These are phyloP conservation scores for Harmothoe impar DNA, from an alignment of 2,888 invertebrate species.

Conservation along the genomic window DNA sequence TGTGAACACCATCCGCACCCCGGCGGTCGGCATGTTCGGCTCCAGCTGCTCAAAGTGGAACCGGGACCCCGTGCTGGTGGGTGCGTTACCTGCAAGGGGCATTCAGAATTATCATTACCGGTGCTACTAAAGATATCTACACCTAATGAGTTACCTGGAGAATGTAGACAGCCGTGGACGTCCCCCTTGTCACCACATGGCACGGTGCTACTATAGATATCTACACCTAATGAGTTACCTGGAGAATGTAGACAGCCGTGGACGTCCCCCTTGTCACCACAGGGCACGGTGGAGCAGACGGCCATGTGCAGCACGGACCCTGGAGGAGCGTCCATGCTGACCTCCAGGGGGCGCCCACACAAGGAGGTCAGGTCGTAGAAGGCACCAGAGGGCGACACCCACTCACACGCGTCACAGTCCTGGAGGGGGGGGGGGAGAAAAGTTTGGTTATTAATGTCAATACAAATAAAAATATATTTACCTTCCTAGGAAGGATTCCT, in stretches of 20 bases:
- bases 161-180: slow-evolving; percentile 36
- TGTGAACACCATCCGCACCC: slow-evolving; percentile 24
- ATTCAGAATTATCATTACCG: too few species aligned
- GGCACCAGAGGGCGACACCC: slow-evolving; percentile 34
- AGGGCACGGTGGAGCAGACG: slow-evolving; percentile 46
- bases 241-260: slow-evolving; percentile 55
- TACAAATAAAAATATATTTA: background rate
- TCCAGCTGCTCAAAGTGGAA: slow-evolving; percentile 55
- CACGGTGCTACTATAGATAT: too few species aligned
- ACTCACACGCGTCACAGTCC: slow-evolving; percentile 62
- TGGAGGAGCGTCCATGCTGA: slow-evolving; percentile 39
- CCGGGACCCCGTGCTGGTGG: slow-evolving; percentile 51
- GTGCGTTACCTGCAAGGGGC: slow-evolving; percentile 33
- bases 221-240: too few species aligned
- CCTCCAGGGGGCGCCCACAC: slow-evolving; percentile 16
- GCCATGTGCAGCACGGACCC: slow-evolving; percentile 46
- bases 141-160: too few species aligned
- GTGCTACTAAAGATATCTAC: too few species aligned
- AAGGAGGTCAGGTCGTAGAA: slow-evolving; percentile 54
- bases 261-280: background rate
- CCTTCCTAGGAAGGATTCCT: too few species aligned
- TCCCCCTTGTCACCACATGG: slow-evolving; percentile 7
- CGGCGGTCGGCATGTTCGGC: slow-evolving; percentile 38
- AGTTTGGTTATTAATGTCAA: background rate
- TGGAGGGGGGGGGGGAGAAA: background rate